Conservation (phyloP, 2,797 vertebrate species). For the Peromyscus nudipes region DNA sequence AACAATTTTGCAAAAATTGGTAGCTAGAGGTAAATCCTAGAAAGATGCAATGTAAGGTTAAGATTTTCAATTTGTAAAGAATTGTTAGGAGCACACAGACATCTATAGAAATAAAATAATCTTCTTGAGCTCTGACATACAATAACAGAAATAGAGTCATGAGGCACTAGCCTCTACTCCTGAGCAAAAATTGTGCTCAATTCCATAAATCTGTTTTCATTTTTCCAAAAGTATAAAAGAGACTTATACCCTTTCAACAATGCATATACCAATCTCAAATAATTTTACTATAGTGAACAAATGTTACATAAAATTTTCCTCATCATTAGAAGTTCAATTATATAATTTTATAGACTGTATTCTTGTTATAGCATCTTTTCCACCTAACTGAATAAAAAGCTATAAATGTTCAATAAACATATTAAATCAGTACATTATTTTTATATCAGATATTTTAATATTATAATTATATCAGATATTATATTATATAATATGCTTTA, state of each 20-base stretch:
- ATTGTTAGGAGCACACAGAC: not conserved
- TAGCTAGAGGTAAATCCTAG: not conserved
- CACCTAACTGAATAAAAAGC: not conserved
- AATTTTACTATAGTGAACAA: slow-evolving; percentile 26
- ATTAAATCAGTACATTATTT: slow-evolving; percentile 7
- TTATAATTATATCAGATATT: too few species aligned
- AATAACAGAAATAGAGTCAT: not conserved
- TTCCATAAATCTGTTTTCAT: not conserved
- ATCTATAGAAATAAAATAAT: not conserved
- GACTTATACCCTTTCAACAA: not conserved
- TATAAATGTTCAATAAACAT: not conserved
- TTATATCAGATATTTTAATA: not conserved
- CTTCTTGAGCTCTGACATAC: not conserved
- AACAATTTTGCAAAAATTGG: not conserved
- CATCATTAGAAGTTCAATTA: not conserved
- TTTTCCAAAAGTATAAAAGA: slow-evolving; percentile 47
- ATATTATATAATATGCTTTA: too few species aligned
- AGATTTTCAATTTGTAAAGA: not conserved
- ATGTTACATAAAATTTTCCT: not conserved
- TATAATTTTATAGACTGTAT: slow-evolving; percentile 16
- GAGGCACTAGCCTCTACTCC: not conserved
- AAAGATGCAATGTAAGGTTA: not conserved
- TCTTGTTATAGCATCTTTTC: not conserved
- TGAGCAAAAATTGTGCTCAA: not conserved
- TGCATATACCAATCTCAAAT: not conserved